phyloP scores from a whole-genome alignment of 2,113 vertebrate species.

The Mesitornis unicolor region DNA sequence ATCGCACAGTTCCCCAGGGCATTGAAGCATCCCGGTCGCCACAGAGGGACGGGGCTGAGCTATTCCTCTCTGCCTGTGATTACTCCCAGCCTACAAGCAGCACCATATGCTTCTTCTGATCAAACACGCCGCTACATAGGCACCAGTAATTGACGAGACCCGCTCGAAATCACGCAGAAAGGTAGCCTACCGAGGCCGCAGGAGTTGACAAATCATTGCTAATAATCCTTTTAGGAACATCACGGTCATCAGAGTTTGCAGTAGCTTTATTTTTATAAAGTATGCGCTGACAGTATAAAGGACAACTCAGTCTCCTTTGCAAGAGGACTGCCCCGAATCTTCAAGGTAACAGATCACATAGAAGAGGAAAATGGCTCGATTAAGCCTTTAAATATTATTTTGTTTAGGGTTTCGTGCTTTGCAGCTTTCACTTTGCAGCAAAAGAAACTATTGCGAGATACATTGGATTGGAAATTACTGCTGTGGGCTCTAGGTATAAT shows the following conservation, averaged over 20 bases:
- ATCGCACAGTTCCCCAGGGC: slow-evolving; percentile 49
- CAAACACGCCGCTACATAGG: slow-evolving; percentile 77
- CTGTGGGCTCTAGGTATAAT: neutral
- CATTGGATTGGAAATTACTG: neutral
- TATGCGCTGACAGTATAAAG: slow-evolving; percentile 67
- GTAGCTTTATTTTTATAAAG: slow-evolving; percentile 74
- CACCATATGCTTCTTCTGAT: slow-evolving; percentile 84
- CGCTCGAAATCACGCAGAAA: slow-evolving; percentile 83
- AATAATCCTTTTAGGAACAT: slow-evolving; percentile 80
- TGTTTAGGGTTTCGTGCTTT: neutral
- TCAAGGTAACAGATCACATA: neutral
- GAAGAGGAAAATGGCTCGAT: neutral
- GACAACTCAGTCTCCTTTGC: slow-evolving; percentile 40
- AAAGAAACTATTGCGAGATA: neutral
- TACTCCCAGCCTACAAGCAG: slow-evolving; percentile 72
- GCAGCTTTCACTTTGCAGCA: too few relatives aligned
- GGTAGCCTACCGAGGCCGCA: slow-evolving; percentile 78
- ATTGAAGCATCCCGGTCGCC: slow-evolving; percentile 45
- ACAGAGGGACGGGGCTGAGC: slow-evolving; percentile 38
- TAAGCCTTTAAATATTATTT: neutral
- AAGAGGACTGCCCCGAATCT: neutral
- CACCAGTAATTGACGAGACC: slow-evolving; percentile 82
- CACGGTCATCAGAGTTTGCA: slow-evolving; percentile 61
- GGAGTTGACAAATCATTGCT: slow-evolving; percentile 79
- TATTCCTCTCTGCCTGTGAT: slow-evolving; percentile 65